phyloP scores from a whole-genome alignment of 1,140 invertebrate species.

The Scaptomyza graminum region DNA sequence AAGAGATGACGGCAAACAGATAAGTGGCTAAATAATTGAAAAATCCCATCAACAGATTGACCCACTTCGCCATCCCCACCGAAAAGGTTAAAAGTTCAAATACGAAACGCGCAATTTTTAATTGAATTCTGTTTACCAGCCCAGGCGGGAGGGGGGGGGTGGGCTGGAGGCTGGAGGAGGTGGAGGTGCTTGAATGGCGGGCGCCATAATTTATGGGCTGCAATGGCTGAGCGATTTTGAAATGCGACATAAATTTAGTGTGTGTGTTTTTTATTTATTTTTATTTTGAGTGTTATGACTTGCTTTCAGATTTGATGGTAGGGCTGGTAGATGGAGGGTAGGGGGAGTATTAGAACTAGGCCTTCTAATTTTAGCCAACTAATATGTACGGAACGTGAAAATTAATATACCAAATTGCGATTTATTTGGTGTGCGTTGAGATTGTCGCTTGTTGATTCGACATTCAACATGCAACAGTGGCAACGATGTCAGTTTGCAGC shows the following conservation, averaged over 20 bases:
- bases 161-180: too few relatives aligned
- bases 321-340: neutral
- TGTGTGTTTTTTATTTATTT: neutral
- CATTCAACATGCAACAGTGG: neutral
- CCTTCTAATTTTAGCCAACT: constrained; percentile 39
- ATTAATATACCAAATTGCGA: constrained; percentile 47
- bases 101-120: constrained; percentile 52
- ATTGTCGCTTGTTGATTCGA: neutral
- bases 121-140: constrained; percentile 42
- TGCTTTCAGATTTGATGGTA: constrained; percentile 12
- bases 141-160: neutral
- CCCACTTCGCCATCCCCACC: constrained; percentile 45
- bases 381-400: constrained; percentile 33
- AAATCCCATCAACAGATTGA: constrained; percentile 70
- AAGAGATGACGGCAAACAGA: constrained; percentile 64
- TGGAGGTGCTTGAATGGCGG: too few relatives aligned
- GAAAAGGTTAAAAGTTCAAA: constrained; percentile 71
- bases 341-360: neutral
- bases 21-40: constrained; percentile 61
- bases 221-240: constrained; percentile 36
- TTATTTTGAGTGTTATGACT: constrained; percentile 30
- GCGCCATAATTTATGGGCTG: constrained; percentile 20
- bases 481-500: neutral
- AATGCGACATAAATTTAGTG: constrained; percentile 27
- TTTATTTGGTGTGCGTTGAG: neutral